phyloP scores from a whole-genome alignment of 2,888 invertebrate species.

The Apamea anceps region DNA sequence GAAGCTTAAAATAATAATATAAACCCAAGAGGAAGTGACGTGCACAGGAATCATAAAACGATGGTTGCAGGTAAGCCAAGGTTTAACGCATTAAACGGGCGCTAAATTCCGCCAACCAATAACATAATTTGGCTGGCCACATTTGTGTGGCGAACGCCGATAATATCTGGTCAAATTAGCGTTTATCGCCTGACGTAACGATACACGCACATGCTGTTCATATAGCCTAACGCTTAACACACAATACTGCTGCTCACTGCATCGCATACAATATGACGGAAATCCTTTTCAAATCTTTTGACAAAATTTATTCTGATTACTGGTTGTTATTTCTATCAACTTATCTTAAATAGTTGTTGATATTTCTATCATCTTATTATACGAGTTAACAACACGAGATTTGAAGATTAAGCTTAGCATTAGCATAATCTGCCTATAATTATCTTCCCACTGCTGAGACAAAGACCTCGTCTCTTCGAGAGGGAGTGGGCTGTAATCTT shows the following conservation, averaged over 20 bases:
- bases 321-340: background rate
- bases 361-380: background rate
- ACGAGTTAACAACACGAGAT: background rate
- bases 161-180: slow-evolving; percentile 44
- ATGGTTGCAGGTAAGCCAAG: slow-evolving; percentile 10
- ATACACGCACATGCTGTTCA: background rate
- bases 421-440: background rate
- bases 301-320: background rate
- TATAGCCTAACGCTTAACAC: background rate
- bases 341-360: background rate
- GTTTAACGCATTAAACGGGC: slow-evolving; percentile 29
- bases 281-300: background rate
- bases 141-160: slow-evolving; percentile 34
- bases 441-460: background rate
- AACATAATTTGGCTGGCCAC: slow-evolving; percentile 39
- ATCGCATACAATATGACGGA: background rate
- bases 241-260: background rate
- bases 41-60: background rate
- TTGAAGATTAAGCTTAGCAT: background rate
- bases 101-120: slow-evolving; percentile 22
- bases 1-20: background rate
- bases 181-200: slow-evolving; percentile 26
- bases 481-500: background rate
- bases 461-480: background rate
- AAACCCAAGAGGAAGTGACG: background rate